phyloP scores from a whole-genome alignment of 2,113 vertebrate species.

The Pitta sordida region DNA sequence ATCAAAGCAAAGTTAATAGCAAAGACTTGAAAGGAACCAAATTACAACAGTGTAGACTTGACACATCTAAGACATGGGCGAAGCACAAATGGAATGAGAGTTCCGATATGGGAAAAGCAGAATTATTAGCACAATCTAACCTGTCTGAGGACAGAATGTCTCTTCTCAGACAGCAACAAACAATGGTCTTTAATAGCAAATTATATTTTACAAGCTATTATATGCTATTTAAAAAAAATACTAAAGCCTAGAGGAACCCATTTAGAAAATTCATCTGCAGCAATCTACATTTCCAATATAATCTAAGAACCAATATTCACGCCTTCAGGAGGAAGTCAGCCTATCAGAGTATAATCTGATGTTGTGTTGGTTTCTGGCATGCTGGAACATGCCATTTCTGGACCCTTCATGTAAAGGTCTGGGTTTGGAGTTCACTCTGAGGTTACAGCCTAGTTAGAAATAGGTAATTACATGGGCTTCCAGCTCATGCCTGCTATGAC shows the following conservation, averaged over 20 bases:
- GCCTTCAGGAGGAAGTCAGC: neutral
- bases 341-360: neutral
- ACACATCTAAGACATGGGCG: neutral
- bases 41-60: neutral
- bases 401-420: neutral
- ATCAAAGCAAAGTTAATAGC: neutral
- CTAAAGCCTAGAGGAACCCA: neutral
- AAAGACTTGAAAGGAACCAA: neutral
- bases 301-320: neutral
- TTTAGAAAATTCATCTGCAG: neutral
- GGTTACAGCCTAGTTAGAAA: neutral
- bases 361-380: neutral
- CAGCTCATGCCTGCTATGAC: neutral
- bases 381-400: neutral
- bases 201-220: too few species aligned
- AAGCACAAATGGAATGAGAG: neutral
- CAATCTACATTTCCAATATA: neutral
- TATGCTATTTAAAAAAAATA: too few species aligned
- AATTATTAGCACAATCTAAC: neutral
- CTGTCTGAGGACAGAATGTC: neutral
- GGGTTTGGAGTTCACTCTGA: neutral
- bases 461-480: neutral
- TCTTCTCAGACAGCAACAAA: neutral
- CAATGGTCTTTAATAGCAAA: neutral
- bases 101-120: neutral